A percentile compares a stretch with the other conserved stretches of the same genome.
Evolutionary conservation across 1,140 invertebrate species (phyloP).

Genomic region (Drosophila mauritiana): DNA sequence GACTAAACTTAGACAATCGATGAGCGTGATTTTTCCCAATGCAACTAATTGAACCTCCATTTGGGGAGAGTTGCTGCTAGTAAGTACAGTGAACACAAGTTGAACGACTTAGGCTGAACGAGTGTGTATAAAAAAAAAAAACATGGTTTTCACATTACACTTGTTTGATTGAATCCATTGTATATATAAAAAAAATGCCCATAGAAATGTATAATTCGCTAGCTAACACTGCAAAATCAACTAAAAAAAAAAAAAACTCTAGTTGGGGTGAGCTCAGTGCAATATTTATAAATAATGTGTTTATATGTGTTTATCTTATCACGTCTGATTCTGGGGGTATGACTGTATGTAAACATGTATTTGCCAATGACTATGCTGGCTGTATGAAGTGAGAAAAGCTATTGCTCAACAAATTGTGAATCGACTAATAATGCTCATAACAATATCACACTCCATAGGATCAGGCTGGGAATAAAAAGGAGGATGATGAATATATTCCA

Average conservation of each 20-base stretch:
- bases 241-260: no score
- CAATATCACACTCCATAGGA: no score
- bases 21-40: not conserved
- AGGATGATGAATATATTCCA: no score
- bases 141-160: no score
- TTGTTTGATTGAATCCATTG: no score
- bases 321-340: conserved; percentile 22
- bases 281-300: conserved; percentile 21
- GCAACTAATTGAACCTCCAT: not conserved
- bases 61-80: not conserved
- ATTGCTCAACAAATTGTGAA: not conserved
- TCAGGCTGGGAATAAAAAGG: no score
- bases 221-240: not conserved
- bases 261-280: conserved; percentile 2
- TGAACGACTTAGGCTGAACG: not conserved
- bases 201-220: not conserved
- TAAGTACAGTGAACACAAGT: not conserved
- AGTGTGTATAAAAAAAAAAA: not conserved
- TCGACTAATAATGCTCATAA: not conserved
- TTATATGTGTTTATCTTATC: conserved; percentile 74
- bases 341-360: conserved; percentile 2
- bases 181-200: no score
- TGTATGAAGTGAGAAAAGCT: not conserved
- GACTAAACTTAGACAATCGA: conserved; percentile 20
- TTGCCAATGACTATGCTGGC: conserved; percentile 1